Evolutionary conservation across 2,888 invertebrate genomes (phyloP), one percentile per base, ranked within the genome.

Genomic region (Byasa hedistus): DNA sequence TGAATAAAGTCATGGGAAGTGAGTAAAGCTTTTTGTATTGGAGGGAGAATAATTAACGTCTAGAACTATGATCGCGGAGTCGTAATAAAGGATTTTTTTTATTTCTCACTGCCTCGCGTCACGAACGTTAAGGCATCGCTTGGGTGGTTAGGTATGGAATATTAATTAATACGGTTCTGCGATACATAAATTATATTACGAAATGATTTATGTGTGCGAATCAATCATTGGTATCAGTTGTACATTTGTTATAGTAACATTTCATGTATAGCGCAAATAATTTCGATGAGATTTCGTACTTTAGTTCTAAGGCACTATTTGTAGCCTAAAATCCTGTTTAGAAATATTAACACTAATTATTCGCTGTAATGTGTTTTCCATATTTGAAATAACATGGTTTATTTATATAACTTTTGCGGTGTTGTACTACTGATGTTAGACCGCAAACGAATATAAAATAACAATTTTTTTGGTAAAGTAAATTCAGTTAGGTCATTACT

Each of bases 1-100:
- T 79, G 79, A 80, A 77, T 78, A 75, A 76, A 84, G 91, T 91
- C 91, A 90, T 91, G 91, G 91, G 91, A 90, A 90, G 77, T 83
- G 87, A 84, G 71, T 84, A 79, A 78, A 73, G 72, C 80, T 86
- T 87, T 89, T 86, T 87, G 74, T 83, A 74, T 71, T 77, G 77
- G 75, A 74, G 70, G 74, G 75, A 75, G 76, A 77, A 82, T 84
- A 85, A 83, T 82, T 78, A 76, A 75, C 76, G 74, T 70, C 51
- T 76, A 78, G 78, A 79, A 76, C 76, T 77, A 77, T 76, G 79
- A 83, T 82, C 79, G 79, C 76, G 80, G 80, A 78, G 79, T 80
- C 75, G 78, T 77, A 82, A 80, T 85, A 83, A 84, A 80, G 77
- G 71, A 74, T 70, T 87, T 80, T n/a, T 82, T 76, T 83, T 81